These are phyloP conservation scores for Tragelaphus imberbis DNA, from an alignment of 2,113 vertebrate genomes.

Conservation along the genomic window DNA sequence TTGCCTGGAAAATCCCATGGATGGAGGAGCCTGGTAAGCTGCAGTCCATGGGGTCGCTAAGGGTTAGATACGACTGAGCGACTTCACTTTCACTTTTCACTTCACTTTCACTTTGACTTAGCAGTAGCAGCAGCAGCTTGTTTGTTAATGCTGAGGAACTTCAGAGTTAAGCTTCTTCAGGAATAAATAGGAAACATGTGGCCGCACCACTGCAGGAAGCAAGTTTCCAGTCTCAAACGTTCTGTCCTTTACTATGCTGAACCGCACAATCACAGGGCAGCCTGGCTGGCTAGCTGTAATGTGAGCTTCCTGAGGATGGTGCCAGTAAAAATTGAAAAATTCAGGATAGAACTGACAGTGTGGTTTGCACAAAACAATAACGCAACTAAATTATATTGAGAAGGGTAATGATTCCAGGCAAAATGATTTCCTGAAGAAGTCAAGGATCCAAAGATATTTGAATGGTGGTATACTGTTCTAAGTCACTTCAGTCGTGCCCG, in stretches of 20 bases:
- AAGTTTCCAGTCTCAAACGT: accelerated
- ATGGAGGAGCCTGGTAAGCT: too few species aligned
- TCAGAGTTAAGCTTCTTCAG: neutral
- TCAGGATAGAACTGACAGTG: neutral
- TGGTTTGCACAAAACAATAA: neutral
- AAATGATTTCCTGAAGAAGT: neutral
- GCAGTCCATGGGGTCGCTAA: too few species aligned
- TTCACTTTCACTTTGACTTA: too few species aligned
- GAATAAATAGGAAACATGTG: neutral
- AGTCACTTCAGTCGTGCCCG: too few species aligned
- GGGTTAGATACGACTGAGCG: too few species aligned
- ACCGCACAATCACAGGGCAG: neutral
- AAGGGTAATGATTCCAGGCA: neutral
- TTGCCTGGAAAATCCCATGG: too few species aligned
- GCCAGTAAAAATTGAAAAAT: neutral
- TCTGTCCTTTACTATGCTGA: neutral
- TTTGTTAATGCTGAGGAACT: neutral
- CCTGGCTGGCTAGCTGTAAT: neutral
- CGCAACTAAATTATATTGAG: neutral
- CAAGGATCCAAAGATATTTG: neutral
- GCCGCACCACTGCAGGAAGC: neutral
- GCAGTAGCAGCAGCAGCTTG: neutral
- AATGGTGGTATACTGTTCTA: neutral
- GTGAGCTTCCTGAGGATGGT: neutral
- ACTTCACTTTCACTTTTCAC: too few species aligned